These are phyloP conservation scores for Pseudococcus longispinus DNA, from an alignment of 2,888 invertebrate species.

Conservation along the genomic window DNA sequence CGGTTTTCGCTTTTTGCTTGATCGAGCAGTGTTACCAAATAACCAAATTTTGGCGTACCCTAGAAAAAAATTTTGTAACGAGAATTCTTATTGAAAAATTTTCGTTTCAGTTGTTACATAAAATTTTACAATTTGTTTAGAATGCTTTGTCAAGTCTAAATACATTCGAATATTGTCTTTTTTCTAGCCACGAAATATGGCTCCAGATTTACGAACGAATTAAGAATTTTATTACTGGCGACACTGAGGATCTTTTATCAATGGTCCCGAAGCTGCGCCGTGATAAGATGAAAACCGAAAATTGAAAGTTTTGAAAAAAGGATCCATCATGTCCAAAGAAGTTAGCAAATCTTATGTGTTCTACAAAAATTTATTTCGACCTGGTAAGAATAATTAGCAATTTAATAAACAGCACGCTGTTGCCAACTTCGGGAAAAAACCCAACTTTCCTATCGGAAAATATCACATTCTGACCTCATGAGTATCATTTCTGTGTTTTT, in stretches of 20 bases:
- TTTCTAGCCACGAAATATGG: neutral
- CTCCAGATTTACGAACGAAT: neutral
- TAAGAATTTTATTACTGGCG: neutral
- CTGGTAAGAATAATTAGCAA: neutral
- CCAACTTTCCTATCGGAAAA: neutral
- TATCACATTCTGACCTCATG: neutral
- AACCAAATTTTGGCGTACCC: neutral
- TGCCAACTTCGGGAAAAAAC: neutral
- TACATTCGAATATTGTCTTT: neutral
- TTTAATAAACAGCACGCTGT: neutral
- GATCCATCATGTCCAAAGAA: neutral
- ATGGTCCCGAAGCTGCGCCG: neutral
- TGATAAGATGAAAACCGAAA: neutral
- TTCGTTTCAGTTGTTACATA: neutral
- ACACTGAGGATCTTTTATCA: constrained; percentile 4
- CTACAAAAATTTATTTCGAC: constrained; percentile 5
- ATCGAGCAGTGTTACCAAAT: neutral
- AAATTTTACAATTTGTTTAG: neutral
- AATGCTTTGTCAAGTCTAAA: neutral
- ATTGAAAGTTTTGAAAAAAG: neutral
- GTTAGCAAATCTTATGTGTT: neutral
- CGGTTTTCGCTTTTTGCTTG: neutral
- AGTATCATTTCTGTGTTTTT: neutral
- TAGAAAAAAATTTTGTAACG: neutral
- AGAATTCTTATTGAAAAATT: neutral